Conservation (phyloP, 2,888 invertebrate genomes). For the Allygus modestus region DNA sequence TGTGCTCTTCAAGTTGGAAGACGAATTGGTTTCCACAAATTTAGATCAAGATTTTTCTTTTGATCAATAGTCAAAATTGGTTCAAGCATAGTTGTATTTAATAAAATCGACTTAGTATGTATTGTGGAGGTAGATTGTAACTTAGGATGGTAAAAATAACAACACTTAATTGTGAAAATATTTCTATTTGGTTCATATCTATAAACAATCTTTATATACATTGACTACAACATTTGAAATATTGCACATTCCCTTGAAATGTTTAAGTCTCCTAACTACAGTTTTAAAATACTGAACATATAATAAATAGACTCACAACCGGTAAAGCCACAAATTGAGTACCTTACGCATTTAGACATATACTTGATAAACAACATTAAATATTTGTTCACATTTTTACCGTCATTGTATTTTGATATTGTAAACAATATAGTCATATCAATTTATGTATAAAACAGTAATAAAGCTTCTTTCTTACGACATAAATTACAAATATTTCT, state of each 20-base stretch:
- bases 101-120: too few relatives aligned
- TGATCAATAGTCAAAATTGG: too few relatives aligned
- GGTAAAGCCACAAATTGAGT: constrained; percentile 21
- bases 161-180: neutral
- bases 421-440: neutral
- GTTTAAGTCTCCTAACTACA: constrained; percentile 3
- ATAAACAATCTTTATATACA: constrained; percentile 22
- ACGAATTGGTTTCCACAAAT: too few relatives aligned
- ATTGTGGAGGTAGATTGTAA: too few relatives aligned
- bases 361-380: constrained; percentile 16
- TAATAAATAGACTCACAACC: constrained; percentile 24
- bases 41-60: too few relatives aligned
- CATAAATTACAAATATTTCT: neutral
- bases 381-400: neutral
- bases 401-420: neutral
- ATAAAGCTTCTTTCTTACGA: constrained; percentile 20
- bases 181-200: constrained; percentile 13
- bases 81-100: too few relatives aligned
- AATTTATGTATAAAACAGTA: neutral
- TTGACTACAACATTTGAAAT: constrained; percentile 14
- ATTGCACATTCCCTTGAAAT: constrained; percentile 37
- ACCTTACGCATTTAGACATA: neutral
- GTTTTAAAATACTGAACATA: constrained; percentile 13
- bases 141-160: too few relatives aligned
- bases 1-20: too few relatives aligned